Conservation (phyloP, 2,888 invertebrate species). For the Leptogaster cylindrica region DNA sequence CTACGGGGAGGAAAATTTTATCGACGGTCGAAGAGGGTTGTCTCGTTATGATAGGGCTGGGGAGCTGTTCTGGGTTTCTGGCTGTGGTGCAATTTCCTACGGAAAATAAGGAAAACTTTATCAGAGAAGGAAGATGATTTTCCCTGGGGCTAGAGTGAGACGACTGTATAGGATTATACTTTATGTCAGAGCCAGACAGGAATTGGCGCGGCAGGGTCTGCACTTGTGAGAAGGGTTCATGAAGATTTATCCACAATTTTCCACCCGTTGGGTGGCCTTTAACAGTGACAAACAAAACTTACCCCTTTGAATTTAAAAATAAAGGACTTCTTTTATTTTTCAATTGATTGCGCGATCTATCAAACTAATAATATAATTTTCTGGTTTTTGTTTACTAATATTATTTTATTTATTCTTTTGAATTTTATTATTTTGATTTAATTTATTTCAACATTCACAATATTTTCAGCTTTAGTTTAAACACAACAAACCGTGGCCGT, state of each 20-base stretch:
- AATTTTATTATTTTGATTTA: no score
- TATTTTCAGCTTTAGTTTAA: no score
- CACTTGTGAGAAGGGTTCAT: slow-evolving; percentile 35
- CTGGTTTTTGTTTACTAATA: no score
- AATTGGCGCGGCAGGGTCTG: slow-evolving; percentile 38
- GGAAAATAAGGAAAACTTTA: slow-evolving; percentile 39
- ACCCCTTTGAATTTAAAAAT: slow-evolving; percentile 7
- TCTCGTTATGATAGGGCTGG: slow-evolving; percentile 18
- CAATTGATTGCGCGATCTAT: no score
- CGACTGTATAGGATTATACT: slow-evolving; percentile 16
- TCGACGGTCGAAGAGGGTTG: slow-evolving; percentile 40
- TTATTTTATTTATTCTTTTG: no score
- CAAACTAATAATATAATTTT: no score
- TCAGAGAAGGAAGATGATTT: background rate
- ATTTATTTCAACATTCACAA: no score
- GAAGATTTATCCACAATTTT: slow-evolving; percentile 25
- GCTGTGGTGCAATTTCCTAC: slow-evolving; percentile 36
- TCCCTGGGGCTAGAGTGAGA: background rate
- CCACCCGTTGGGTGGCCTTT: background rate
- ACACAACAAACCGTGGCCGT: no score
- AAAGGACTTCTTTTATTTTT: no score
- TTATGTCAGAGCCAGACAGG: slow-evolving; percentile 40
- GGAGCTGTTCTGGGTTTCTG: background rate
- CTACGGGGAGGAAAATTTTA: slow-evolving; percentile 42
- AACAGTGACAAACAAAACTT: slow-evolving; percentile 14